Base-by-base conservation (phyloP, 2,797 vertebrate genomes). In the Pseudomugil tenellus region DNA sequence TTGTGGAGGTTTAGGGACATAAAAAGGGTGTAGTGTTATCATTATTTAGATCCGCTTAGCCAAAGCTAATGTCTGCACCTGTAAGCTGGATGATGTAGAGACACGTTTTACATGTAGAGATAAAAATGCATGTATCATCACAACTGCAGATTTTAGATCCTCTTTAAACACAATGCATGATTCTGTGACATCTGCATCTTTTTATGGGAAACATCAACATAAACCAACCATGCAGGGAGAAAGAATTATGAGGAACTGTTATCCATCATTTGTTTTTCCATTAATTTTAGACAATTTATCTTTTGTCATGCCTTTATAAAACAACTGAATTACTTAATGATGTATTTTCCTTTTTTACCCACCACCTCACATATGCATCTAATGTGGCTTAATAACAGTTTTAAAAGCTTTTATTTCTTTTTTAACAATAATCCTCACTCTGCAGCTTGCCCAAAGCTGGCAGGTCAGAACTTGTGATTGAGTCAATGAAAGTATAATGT, bases 351-450 rank as follows among this genome's bases (percentile, higher is more conserved):
- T 84, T 88, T 79, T 80, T 43, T 60, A 77, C 58, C 59, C 32
- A 56, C 28, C 59, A 69, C 54, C 37, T 35, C 43, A 41, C 54
- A 43, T 48, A 52, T 66, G 58, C 58, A 83, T 74, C 67, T 88
- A 83, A 85, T 86, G 81, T 81, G 67, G 70, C 80, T 87, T 92
- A 85, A 88, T 87, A 84, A 84, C 31, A 63, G 77, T 81, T 87
- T 90, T 92, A 91, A 92, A 91, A 77, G 56, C 48, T 48, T 83
- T n/a, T n/a, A n/a, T n/a, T n/a, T n/a, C n/a, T n/a, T n/a, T n/a
- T 86, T 92, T 92, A 91, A 89, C 79, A 90, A 90, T 90, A 87
- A 81, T 59, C 83, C 85, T 88, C 84, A 84, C 83, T 91, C 84
- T 51, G 70, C 85, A 80, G 84, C 77, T 86, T 74, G 76, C 80